Evolutionary conservation across 1,140 invertebrate species (phyloP).

Genomic region (Ostrea edulis): DNA sequence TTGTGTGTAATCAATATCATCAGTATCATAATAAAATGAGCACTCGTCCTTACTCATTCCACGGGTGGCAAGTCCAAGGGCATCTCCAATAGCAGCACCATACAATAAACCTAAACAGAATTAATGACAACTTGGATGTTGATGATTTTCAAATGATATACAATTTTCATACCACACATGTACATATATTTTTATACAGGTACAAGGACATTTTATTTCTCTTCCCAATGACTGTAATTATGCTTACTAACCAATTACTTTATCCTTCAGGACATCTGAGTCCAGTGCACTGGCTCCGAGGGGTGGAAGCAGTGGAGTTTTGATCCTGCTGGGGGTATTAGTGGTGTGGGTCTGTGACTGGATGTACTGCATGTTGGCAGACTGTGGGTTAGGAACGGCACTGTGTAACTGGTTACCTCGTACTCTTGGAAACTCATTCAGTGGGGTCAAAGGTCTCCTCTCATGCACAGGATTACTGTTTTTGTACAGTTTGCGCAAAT

Average conservation of each 20-base stretch:
- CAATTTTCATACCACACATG: too few relatives aligned
- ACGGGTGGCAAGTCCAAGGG: slow-evolving; percentile 77
- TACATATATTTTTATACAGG: too few relatives aligned
- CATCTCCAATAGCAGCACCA: slow-evolving; percentile 80
- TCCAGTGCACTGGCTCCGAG: slow-evolving; percentile 70
- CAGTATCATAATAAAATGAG: slow-evolving; percentile 76
- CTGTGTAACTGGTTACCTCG: slow-evolving; percentile 74
- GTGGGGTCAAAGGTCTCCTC: slow-evolving; percentile 48
- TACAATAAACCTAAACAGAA: slow-evolving; percentile 76
- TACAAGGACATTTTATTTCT: too few relatives aligned
- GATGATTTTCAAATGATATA: too few relatives aligned
- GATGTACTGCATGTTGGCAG: slow-evolving; percentile 77
- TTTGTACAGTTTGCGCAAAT: slow-evolving; percentile 70
- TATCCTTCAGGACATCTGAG: slow-evolving; percentile 74
- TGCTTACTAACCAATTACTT: slow-evolving; percentile 74
- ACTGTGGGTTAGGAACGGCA: slow-evolving; percentile 76
- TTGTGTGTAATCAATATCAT: slow-evolving; percentile 68
- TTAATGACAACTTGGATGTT: too few relatives aligned
- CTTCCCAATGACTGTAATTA: background rate
- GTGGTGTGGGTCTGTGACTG: slow-evolving; percentile 78
- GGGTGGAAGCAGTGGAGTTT: slow-evolving; percentile 78
- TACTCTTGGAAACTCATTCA: slow-evolving; percentile 75
- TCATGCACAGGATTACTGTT: slow-evolving; percentile 47
- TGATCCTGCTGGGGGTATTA: slow-evolving; percentile 77
- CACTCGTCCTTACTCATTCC: slow-evolving; percentile 77